Evolutionary conservation across 2,797 vertebrate species (phyloP).

Genomic region (Falco biarmicus): DNA sequence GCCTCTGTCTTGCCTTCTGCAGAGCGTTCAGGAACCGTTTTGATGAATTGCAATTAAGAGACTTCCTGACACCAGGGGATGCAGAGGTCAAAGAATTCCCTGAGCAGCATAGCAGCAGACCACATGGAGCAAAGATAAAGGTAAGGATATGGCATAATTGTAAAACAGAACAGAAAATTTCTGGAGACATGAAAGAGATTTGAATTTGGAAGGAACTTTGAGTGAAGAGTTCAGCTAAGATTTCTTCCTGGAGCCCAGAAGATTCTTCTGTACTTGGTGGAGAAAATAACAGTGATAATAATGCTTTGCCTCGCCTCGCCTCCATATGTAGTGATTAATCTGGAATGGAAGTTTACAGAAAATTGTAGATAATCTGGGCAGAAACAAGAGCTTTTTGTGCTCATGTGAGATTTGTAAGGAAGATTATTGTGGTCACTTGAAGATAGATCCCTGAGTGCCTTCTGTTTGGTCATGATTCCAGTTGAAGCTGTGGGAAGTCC

Average conservation of each 20-base stretch:
- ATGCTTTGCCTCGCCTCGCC: not conserved
- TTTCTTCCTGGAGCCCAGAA: not conserved
- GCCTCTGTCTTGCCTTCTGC: not conserved
- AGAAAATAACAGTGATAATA: not conserved
- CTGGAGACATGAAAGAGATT: not conserved
- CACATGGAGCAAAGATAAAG: not conserved
- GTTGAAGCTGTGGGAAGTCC: not conserved
- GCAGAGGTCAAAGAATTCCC: conserved; percentile 42
- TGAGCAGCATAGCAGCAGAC: not conserved
- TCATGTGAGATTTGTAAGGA: not conserved
- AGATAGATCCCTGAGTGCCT: not conserved
- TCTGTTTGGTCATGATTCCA: not conserved
- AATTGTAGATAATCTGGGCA: not conserved
- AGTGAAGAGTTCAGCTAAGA: not conserved
- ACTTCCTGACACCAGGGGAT: conserved; percentile 7
- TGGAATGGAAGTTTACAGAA: not conserved
- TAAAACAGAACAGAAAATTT: conserved; percentile 11
- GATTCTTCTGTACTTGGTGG: not conserved
- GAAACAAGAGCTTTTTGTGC: not conserved
- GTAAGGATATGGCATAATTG: conserved; percentile 20
- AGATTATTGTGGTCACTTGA: not conserved
- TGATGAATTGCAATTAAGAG: conserved; percentile 51
- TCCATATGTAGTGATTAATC: not conserved
- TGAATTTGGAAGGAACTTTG: not conserved
- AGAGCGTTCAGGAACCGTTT: conserved; percentile 13